Evolutionary conservation across 1,140 invertebrate species (phyloP).

Genomic region (Papilio polytes): DNA sequence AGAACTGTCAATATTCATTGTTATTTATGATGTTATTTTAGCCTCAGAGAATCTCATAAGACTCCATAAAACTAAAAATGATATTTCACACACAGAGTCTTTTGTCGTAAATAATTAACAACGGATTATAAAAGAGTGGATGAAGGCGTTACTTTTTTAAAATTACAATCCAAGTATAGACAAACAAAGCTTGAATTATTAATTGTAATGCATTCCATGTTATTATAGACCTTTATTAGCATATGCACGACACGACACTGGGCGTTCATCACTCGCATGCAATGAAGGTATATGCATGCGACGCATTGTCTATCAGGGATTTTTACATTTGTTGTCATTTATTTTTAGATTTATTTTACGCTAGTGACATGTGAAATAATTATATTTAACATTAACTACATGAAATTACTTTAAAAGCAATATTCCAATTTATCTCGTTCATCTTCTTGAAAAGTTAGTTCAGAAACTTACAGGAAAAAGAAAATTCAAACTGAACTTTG

Average conservation of each 20-base stretch:
- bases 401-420: too few species aligned
- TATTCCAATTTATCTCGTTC: too few species aligned
- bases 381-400: too few species aligned
- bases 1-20: background rate
- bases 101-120: background rate
- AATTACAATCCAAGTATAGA: background rate
- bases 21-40: background rate
- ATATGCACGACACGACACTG: background rate
- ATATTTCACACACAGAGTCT: background rate
- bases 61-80: background rate
- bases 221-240: background rate
- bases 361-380: background rate
- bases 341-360: background rate
- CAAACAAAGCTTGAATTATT: background rate
- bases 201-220: background rate
- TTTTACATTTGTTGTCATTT: background rate
- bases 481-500: background rate
- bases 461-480: background rate
- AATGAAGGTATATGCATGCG: conserved; percentile 9
- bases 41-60: background rate
- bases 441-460: background rate
- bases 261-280: background rate
- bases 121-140: too few species aligned
- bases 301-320: background rate
- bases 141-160: too few species aligned